Evolutionary conservation across 2,888 invertebrate genomes (phyloP).

Genomic region (Bellardia pandia): DNA sequence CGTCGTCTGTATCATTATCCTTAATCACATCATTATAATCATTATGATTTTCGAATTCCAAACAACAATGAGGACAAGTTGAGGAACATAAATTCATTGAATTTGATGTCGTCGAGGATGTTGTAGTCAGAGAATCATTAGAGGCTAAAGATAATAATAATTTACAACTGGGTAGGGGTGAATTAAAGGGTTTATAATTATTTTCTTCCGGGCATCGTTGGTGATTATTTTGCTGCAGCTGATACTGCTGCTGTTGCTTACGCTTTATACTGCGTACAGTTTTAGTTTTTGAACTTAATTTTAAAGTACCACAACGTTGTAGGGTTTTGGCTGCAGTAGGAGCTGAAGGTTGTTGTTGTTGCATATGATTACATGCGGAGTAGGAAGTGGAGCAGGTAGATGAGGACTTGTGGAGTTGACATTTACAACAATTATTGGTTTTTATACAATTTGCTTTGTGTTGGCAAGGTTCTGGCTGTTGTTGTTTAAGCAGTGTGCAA

Average conservation of each 20-base stretch:
- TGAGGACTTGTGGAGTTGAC: conserved; percentile 23
- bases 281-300: conserved; percentile 71
- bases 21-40: conserved; percentile 67
- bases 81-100: conserved; percentile 58
- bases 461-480: conserved; percentile 11
- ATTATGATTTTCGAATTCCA: conserved; percentile 61
- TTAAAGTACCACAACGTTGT: conserved; percentile 76
- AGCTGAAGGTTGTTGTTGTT: background rate
- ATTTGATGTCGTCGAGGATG: conserved; percentile 57
- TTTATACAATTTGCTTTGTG: conserved; percentile 44
- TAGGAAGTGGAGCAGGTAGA: conserved; percentile 48
- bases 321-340: conserved; percentile 47
- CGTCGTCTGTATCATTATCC: conserved; percentile 61
- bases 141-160: conserved; percentile 77
- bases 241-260: conserved; percentile 74
- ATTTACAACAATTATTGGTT: conserved; percentile 48
- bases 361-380: conserved; percentile 25
- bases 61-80: conserved; percentile 74
- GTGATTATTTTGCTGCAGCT: conserved; percentile 64
- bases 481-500: conserved; percentile 43
- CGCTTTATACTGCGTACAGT: conserved; percentile 79
- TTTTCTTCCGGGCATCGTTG: background rate
- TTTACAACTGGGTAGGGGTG: conserved; percentile 74
- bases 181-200: conserved; percentile 50
- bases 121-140: conserved; percentile 59